These are phyloP conservation scores for Oedothorax gibbosus DNA, from an alignment of 1,140 invertebrate species.

Conservation along the genomic window DNA sequence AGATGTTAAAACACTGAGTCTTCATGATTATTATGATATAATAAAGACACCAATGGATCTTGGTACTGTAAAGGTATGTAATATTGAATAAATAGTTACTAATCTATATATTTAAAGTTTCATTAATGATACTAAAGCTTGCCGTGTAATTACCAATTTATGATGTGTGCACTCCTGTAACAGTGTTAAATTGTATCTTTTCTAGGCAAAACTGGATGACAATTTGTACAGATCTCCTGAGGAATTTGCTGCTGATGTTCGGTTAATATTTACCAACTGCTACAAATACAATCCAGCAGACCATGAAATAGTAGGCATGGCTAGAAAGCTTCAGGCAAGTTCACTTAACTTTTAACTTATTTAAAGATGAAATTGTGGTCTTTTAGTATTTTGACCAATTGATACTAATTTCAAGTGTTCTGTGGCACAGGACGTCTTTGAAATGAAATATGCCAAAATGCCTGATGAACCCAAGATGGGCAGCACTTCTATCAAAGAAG, in stretches of 20 bases:
- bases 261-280: slow-evolving; percentile 98
- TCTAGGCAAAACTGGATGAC: slow-evolving; percentile 87
- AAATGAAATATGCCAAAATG: slow-evolving; percentile 95
- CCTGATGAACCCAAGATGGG: slow-evolving; percentile 76
- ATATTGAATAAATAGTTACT: background rate
- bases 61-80: slow-evolving; percentile 84
- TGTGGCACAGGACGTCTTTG: slow-evolving; percentile 84
- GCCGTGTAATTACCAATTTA: too few relatives aligned
- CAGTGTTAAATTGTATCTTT: background rate
- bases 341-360: background rate
- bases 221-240: slow-evolving; percentile 88
- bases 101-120: background rate
- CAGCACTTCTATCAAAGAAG: slow-evolving; percentile 21
- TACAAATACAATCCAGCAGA: slow-evolving; percentile 98
- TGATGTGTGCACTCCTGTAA: too few relatives aligned
- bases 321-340: slow-evolving; percentile 84
- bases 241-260: slow-evolving; percentile 94
- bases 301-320: slow-evolving; percentile 98
- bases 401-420: background rate
- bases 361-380: background rate
- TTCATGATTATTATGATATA: slow-evolving; percentile 98
- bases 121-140: background rate
- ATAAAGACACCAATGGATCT: slow-evolving; percentile 99
- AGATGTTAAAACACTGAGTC: slow-evolving; percentile 91
- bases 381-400: background rate